Evolutionary conservation across 2,797 vertebrate species (phyloP), one percentile per base, ranked within the genome.

Genomic region (Diceros bicornis): DNA sequence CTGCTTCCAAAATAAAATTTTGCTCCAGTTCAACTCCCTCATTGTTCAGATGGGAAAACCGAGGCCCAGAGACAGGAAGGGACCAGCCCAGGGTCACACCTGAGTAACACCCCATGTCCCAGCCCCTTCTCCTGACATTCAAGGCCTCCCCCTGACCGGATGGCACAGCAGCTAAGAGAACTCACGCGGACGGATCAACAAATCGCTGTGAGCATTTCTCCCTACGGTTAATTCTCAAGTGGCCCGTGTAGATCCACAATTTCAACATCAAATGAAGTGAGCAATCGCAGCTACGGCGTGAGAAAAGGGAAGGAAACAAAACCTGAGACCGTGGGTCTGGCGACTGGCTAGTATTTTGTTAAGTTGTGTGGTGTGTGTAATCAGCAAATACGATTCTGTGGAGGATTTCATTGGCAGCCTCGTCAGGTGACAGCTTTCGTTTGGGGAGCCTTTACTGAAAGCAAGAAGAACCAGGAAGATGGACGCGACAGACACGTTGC

Each of bases 321-420:
- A 62, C n/a, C 23, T 0, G 2, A 90, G 21, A 10, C 32, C 2
- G 0, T 27, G n/a, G 59, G 41, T 21, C 78, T 62, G 66, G 50
- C 13, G 84, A 77, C 64, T 0, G 1, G 69, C 91, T 89, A 79
- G 52, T 86, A 37, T 72, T 91, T 34, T 34, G 77, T 66, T 94
- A 59, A 68, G 71, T 57, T 97, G 93, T 84, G 72, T 89, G 57
- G 81, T 72, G 62, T 72, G 8, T 59, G 61, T 85, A 94, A 96
- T 96, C 93, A 97, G 91, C 89, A 87, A 93, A 82, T 82, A 71
- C 84, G 92, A 91, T 83, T 85, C 89, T 74, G 52, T 37, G 44
- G 50, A 90, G 75, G 66, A 44, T 93, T 96, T 95, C 87, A 90
- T 91, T 84, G 95, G 89, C 68, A 52, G 55, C 68, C 62, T 88